Conservation (phyloP, 2,113 vertebrate genomes). For the Archilochus colubris region DNA sequence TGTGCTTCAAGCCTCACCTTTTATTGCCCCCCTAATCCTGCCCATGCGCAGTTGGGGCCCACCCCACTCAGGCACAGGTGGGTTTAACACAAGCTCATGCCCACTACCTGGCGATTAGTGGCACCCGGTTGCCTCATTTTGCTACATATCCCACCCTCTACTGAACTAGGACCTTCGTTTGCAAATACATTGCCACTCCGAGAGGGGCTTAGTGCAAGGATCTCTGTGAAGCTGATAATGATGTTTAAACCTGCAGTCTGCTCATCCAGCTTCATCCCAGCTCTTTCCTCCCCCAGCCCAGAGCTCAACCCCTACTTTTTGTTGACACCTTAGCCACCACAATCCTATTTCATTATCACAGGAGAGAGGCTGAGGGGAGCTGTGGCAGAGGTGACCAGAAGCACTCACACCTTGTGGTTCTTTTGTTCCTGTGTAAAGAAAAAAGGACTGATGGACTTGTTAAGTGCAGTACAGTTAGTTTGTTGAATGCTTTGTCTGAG, state of each 20-base stretch:
- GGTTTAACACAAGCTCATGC: too few relatives aligned
- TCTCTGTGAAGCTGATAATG: not conserved
- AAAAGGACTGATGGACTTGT: not conserved
- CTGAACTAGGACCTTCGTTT: not conserved
- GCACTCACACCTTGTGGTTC: not conserved
- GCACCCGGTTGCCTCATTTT: too few relatives aligned
- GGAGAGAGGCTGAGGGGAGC: not conserved
- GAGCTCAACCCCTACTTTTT: not conserved
- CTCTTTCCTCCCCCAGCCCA: not conserved
- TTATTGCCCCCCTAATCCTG: too few relatives aligned
- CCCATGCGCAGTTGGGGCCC: too few relatives aligned
- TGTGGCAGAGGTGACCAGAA: not conserved
- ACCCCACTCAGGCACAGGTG: too few relatives aligned
- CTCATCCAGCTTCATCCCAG: not conserved
- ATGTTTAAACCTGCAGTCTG: not conserved
- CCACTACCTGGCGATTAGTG: too few relatives aligned
- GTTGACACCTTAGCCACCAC: not conserved
- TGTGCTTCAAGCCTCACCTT: too few relatives aligned
- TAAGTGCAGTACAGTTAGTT: not conserved
- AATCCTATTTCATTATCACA: not conserved
- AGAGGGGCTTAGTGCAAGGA: not conserved
- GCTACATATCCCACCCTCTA: not conserved
- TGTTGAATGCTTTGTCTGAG: conserved; percentile 1
- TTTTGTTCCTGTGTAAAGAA: not conserved
- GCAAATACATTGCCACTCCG: not conserved